Evolutionary conservation across 2,113 vertebrate species (phyloP).

Genomic region (Tupaia chinensis): DNA sequence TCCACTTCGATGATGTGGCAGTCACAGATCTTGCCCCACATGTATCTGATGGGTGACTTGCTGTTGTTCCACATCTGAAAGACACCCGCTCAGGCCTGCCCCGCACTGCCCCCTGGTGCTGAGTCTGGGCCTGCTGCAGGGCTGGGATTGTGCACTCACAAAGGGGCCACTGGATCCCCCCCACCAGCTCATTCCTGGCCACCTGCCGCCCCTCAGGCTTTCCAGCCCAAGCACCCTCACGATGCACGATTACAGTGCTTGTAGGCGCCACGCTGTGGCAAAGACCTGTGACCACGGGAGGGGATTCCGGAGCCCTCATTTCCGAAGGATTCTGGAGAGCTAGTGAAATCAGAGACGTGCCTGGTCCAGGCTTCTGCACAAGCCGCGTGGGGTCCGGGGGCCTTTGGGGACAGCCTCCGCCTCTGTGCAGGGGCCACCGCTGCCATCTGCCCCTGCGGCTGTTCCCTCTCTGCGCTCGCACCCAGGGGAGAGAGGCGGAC

Average conservation of each 20-base stretch:
- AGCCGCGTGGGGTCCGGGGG: background rate
- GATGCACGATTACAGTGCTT: background rate
- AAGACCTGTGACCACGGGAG: background rate
- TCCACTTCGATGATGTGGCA: slow-evolving; percentile 92
- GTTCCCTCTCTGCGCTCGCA: accelerated
- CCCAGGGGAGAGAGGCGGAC: background rate
- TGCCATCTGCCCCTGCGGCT: accelerated
- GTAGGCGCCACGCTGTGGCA: background rate
- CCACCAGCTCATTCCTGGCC: background rate
- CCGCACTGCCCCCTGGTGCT: accelerated
- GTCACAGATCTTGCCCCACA: slow-evolving; percentile 89
- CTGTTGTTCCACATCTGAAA: slow-evolving; percentile 97
- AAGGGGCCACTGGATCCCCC: background rate
- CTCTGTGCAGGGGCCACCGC: background rate
- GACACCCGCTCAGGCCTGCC: background rate
- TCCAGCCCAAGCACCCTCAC: background rate
- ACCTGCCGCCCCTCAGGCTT: background rate
- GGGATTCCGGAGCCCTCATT: too few species aligned
- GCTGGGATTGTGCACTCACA: background rate
- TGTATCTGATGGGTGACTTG: slow-evolving; percentile 90
- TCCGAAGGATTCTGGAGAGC: background rate
- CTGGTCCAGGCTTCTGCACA: background rate
- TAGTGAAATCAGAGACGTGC: background rate
- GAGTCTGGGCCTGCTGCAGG: background rate
- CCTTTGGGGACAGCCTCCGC: accelerated